phyloP scores from a whole-genome alignment of 2,888 invertebrate genomes.

The Callosobruchus maculatus region DNA sequence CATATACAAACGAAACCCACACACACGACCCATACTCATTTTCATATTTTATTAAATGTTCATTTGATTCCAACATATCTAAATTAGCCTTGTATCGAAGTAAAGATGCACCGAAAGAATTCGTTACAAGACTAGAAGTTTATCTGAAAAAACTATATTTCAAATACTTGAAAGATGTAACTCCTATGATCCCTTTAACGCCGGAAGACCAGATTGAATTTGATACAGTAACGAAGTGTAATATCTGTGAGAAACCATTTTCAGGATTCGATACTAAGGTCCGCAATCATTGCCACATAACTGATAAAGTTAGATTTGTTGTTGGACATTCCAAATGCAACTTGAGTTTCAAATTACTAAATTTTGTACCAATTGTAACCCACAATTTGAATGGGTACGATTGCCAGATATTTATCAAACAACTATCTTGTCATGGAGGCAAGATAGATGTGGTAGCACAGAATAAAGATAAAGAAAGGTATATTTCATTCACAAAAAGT shows the following conservation, averaged over 20 bases:
- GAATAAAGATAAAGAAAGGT: not conserved
- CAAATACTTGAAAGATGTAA: not conserved
- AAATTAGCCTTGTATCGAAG: slow-evolving; percentile 1
- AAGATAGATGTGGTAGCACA: not conserved
- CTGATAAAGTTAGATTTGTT: slow-evolving; percentile 5
- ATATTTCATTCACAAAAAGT: slow-evolving; percentile 1
- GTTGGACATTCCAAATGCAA: not conserved
- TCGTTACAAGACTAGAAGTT: not conserved
- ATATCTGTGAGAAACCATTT: slow-evolving; percentile 9
- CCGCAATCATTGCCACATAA: slow-evolving; percentile 7
- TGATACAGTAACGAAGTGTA: not conserved
- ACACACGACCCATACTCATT: too few relatives aligned
- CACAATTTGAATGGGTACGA: slow-evolving; percentile 7
- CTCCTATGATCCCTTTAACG: not conserved
- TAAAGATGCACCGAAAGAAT: not conserved
- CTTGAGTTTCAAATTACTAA: slow-evolving; percentile 3
- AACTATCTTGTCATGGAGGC: not conserved
- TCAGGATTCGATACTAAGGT: not conserved
- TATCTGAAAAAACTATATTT: not conserved
- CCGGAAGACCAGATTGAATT: not conserved
- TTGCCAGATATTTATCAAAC: slow-evolving; percentile 7
- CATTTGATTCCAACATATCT: too few relatives aligned
- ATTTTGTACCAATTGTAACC: slow-evolving; percentile 2
- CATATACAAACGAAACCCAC: too few relatives aligned
- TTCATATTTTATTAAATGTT: too few relatives aligned